Evolutionary conservation across 2,113 vertebrate species (phyloP).

Genomic region (Herpetotheres cachinnans): DNA sequence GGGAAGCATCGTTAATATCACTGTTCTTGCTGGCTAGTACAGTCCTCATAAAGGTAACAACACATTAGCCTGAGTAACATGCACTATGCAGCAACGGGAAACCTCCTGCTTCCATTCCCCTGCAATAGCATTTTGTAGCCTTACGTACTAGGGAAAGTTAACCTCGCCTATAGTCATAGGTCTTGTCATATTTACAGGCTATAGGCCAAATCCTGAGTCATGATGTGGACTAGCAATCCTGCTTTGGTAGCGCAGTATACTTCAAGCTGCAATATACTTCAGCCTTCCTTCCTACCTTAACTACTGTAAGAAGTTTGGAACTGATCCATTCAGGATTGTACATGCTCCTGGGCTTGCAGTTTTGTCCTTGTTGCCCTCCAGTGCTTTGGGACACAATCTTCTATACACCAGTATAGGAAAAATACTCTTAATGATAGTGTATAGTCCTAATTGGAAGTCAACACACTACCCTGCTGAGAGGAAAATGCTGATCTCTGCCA

Average conservation of each 20-base stretch:
- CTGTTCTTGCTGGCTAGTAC: background rate
- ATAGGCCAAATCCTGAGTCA: background rate
- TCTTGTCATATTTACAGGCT: background rate
- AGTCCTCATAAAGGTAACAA: background rate
- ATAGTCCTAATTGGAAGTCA: background rate
- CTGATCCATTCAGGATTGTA: background rate
- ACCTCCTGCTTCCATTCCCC: background rate
- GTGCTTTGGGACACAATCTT: background rate
- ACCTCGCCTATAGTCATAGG: background rate
- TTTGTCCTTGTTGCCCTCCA: background rate
- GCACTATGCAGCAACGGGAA: background rate
- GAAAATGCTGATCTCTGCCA: background rate
- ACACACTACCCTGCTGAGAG: background rate
- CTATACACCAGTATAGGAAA: background rate
- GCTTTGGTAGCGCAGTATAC: background rate
- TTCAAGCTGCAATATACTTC: background rate
- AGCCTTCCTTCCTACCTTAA: background rate
- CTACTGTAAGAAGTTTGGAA: background rate
- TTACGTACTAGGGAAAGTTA: accelerated
- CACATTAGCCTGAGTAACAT: background rate
- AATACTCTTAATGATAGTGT: background rate
- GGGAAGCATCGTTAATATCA: background rate
- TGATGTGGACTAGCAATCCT: background rate
- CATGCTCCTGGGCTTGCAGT: background rate
- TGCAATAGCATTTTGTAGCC: accelerated